Evolutionary conservation across 2,888 invertebrate genomes (phyloP).

Genomic region (Stictocephala bisonia): DNA sequence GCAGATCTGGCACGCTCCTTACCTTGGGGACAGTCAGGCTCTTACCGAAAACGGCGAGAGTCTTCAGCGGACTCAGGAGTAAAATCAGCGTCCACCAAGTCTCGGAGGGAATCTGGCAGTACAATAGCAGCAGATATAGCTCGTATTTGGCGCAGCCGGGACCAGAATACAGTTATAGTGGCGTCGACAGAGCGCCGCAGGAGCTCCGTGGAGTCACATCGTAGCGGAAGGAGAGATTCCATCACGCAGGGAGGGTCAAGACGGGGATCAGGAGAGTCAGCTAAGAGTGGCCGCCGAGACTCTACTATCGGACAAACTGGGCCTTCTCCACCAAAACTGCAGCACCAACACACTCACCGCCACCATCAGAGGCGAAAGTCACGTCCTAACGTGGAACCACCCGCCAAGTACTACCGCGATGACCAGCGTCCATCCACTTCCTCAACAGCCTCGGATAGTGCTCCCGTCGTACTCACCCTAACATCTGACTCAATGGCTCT

Average conservation of each 20-base stretch:
- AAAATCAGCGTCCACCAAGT: constrained; percentile 74
- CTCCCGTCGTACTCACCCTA: constrained; percentile 68
- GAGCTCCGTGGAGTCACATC: constrained; percentile 77
- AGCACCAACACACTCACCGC: constrained; percentile 68
- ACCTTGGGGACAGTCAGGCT: constrained; percentile 77
- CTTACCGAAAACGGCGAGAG: constrained; percentile 79
- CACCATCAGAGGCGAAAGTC: constrained; percentile 64
- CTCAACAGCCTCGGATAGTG: constrained; percentile 79
- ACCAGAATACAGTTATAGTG: constrained; percentile 66
- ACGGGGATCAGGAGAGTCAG: constrained; percentile 75
- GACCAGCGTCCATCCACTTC: constrained; percentile 79
- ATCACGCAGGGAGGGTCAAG: constrained; percentile 43
- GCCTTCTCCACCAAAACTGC: constrained; percentile 64
- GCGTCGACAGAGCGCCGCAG: constrained; percentile 62
- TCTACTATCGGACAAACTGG: constrained; percentile 64
- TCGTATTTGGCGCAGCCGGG: constrained; percentile 73
- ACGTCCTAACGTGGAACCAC: constrained; percentile 58
- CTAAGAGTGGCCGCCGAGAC: constrained; percentile 67
- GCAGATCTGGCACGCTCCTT: constrained; percentile 88
- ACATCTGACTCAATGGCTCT: constrained; percentile 66
- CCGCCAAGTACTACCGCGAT: constrained; percentile 69
- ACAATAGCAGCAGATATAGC: constrained; percentile 77
- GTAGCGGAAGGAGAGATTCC: constrained; percentile 63
- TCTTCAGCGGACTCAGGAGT: constrained; percentile 90
- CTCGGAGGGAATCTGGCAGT: constrained; percentile 77